phyloP scores from a whole-genome alignment of 2,113 vertebrate genomes.

The Sorex fumeus region DNA sequence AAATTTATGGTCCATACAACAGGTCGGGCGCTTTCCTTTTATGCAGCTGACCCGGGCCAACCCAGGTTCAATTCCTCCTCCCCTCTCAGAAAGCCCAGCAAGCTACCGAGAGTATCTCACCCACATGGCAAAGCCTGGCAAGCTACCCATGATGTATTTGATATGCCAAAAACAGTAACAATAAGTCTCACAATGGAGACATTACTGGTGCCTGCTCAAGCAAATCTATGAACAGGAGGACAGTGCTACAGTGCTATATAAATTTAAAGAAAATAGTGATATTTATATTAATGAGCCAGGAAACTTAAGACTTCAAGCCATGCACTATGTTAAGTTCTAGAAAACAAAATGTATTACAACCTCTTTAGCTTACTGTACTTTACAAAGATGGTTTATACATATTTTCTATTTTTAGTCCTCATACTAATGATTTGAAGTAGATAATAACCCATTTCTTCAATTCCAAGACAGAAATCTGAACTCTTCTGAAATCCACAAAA shows the following conservation, averaged over 20 bases:
- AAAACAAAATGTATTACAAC: background rate
- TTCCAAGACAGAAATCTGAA: slow-evolving; percentile 18
- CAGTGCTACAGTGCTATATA: no score
- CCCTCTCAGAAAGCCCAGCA: no score
- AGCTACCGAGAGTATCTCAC: no score
- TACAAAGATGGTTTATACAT: background rate
- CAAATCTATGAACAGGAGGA: no score
- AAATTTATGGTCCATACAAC: background rate
- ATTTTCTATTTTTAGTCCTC: slow-evolving; percentile 6
- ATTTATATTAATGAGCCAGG: background rate
- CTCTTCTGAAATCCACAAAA: background rate
- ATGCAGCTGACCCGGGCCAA: no score
- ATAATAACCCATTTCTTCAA: background rate
- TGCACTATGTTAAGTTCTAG: background rate
- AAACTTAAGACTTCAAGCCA: slow-evolving; percentile 5
- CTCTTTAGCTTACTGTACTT: background rate
- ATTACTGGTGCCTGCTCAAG: no score
- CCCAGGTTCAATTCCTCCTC: no score
- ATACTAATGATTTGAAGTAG: background rate
- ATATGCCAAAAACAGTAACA: no score
- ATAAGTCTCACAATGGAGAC: no score
- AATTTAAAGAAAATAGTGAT: background rate
- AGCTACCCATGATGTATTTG: no score
- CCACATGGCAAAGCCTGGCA: no score
- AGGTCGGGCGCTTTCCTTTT: no score